phyloP scores from a whole-genome alignment of 2,888 invertebrate species.

The Drosophila siamana region DNA sequence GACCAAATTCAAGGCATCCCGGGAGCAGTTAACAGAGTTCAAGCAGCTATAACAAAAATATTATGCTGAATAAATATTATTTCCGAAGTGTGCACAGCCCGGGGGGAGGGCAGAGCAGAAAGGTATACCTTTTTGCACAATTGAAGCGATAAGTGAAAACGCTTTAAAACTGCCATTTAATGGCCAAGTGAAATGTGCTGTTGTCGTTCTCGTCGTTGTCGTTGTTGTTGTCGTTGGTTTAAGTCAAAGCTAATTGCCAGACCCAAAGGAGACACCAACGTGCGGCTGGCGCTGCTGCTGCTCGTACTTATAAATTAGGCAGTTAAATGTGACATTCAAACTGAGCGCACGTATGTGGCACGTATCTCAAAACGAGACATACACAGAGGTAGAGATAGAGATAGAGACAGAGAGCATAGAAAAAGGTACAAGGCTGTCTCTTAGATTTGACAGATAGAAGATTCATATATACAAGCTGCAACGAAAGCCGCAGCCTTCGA shows the following conservation, averaged over 20 bases:
- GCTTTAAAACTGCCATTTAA: conserved; percentile 33
- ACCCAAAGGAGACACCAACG: conserved; percentile 23
- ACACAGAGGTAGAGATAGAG: not conserved
- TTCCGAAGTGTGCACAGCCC: not conserved
- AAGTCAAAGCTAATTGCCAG: conserved; percentile 39
- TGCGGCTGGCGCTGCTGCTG: too few relatives aligned
- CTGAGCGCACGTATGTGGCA: conserved; percentile 22
- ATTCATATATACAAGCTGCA: conserved; percentile 12
- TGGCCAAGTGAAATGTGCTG: not conserved
- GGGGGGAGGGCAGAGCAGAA: not conserved
- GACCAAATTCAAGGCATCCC: conserved; percentile 27
- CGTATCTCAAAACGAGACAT: not conserved
- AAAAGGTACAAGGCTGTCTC: conserved; percentile 12
- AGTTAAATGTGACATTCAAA: conserved; percentile 47
- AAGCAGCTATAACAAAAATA: conserved; percentile 30
- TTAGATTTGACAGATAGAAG: conserved; percentile 36
- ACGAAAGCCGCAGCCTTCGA: conserved; percentile 38
- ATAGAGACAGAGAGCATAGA: not conserved
- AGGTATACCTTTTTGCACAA: conserved; percentile 10
- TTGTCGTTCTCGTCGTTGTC: not conserved
- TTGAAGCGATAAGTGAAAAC: conserved; percentile 43
- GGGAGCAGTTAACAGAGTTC: conserved; percentile 26
- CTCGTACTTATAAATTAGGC: conserved; percentile 52
- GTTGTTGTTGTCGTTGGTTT: conserved; percentile 2
- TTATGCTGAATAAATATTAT: conserved; percentile 33